Conservation (phyloP, 2,888 invertebrate genomes). For the Drosophila robusta region DNA sequence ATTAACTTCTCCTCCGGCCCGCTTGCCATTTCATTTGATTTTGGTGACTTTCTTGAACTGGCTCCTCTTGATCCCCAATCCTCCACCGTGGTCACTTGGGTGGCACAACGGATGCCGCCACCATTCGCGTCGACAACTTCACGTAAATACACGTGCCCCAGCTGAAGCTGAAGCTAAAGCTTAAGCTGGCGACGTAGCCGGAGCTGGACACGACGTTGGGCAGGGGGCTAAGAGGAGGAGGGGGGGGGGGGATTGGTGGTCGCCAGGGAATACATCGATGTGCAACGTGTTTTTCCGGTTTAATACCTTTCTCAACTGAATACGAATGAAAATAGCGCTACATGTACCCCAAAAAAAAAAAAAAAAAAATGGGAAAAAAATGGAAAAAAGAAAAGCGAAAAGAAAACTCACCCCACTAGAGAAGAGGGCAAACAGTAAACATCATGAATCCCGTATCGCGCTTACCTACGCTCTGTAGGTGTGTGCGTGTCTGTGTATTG, state of each 20-base stretch:
- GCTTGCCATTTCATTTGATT: conserved; percentile 56
- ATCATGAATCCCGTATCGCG: conserved; percentile 57
- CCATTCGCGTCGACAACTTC: conserved; percentile 39
- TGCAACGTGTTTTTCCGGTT: conserved; percentile 81
- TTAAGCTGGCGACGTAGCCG: background rate
- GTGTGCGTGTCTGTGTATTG: conserved; percentile 2
- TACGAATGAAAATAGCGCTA: conserved; percentile 74
- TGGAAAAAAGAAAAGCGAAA: conserved; percentile 3
- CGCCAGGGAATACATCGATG: conserved; percentile 70
- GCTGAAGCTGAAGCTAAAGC: conserved; percentile 16
- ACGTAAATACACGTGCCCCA: conserved; percentile 68
- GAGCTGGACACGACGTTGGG: background rate
- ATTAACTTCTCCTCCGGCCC: conserved; percentile 46
- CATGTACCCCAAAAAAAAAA: conserved; percentile 49
- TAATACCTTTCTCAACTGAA: conserved; percentile 78
- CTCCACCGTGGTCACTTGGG: conserved; percentile 13
- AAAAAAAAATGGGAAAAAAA: conserved; percentile 4
- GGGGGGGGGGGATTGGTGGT: conserved; percentile 9
- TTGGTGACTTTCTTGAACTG: conserved; percentile 36
- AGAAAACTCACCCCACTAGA: conserved; percentile 18
- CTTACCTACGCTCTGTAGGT: conserved; percentile 17
- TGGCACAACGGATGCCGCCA: conserved; percentile 18
- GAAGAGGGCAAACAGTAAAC: conserved; percentile 49
- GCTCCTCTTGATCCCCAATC: background rate
- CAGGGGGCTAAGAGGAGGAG: background rate